These are phyloP conservation scores for Ataeniobius toweri DNA, from an alignment of 2,797 vertebrate genomes.

Conservation along the genomic window DNA sequence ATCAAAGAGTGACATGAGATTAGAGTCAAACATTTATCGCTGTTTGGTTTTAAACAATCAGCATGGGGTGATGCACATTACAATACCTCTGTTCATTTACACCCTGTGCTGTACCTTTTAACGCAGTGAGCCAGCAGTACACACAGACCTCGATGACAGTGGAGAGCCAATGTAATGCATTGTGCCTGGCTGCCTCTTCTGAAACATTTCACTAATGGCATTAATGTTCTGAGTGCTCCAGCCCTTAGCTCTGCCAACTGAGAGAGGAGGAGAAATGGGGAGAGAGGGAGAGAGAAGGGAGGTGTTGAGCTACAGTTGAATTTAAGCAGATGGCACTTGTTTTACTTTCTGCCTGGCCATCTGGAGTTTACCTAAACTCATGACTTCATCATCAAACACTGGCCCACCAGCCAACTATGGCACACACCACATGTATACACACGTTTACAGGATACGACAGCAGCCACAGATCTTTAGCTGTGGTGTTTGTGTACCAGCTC, in stretches of 20 bases:
- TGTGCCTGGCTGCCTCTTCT: slow-evolving; percentile 83
- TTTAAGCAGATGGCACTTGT: slow-evolving; percentile 87
- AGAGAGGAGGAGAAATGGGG: slow-evolving; percentile 46
- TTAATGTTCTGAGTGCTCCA: slow-evolving; percentile 77
- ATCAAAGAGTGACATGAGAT: slow-evolving; percentile 4
- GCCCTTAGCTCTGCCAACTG: slow-evolving; percentile 72
- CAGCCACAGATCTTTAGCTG: slow-evolving; percentile 52
- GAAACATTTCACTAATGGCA: slow-evolving; percentile 84
- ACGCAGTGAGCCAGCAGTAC: slow-evolving; percentile 39
- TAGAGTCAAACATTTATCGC: background rate
- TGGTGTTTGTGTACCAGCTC: slow-evolving; percentile 44
- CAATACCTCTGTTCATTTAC: slow-evolving; percentile 27
- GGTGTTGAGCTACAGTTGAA: slow-evolving; percentile 79
- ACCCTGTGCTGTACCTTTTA: slow-evolving; percentile 22
- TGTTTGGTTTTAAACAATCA: slow-evolving; percentile 5
- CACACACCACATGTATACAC: slow-evolving; percentile 70
- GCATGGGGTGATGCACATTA: background rate
- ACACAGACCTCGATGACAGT: slow-evolving; percentile 60
- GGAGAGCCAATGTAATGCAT: slow-evolving; percentile 73
- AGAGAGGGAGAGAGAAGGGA: slow-evolving; percentile 35
- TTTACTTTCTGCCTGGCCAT: slow-evolving; percentile 83
- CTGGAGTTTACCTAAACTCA: slow-evolving; percentile 86
- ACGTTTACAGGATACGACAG: slow-evolving; percentile 64
- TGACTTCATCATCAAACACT: slow-evolving; percentile 85
- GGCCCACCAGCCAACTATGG: slow-evolving; percentile 76